Conservation (phyloP, 1,140 invertebrate genomes). For the Heliconius melpomene region DNA sequence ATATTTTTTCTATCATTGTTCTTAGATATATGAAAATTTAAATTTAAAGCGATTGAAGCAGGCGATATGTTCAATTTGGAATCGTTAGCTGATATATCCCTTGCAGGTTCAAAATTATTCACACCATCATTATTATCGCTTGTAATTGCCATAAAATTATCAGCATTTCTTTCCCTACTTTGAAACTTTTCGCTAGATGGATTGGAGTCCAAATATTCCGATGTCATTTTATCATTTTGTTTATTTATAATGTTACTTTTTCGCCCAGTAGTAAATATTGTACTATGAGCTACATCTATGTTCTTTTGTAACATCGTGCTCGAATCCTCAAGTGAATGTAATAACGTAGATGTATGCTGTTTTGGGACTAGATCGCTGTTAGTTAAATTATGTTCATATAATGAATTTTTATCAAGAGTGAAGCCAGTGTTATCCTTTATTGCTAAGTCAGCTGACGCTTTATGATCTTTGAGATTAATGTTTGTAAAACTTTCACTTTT, state of each 20-base stretch:
- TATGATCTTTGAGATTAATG: background rate
- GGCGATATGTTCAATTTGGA: background rate
- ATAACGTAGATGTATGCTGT: background rate
- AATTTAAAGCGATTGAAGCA: conserved; percentile 30
- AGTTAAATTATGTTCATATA: background rate
- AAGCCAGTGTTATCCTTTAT: background rate
- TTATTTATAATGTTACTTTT: background rate
- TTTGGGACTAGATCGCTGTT: background rate
- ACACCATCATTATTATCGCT: background rate
- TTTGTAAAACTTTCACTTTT: background rate
- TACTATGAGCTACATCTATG: background rate
- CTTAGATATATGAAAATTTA: conserved; percentile 27
- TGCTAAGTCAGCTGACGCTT: background rate
- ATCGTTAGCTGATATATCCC: background rate
- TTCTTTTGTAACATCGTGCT: background rate
- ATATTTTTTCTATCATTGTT: conserved; percentile 41
- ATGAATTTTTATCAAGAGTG: background rate
- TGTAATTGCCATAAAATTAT: background rate
- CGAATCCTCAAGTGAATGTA: background rate
- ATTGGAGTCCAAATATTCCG: background rate
- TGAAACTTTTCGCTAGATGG: background rate
- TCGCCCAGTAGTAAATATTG: no score
- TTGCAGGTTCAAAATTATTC: background rate
- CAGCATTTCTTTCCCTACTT: background rate
- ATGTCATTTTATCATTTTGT: background rate